Evolutionary conservation across 2,113 vertebrate species (phyloP).

Genomic region (Brienomyrus brachyistius): DNA sequence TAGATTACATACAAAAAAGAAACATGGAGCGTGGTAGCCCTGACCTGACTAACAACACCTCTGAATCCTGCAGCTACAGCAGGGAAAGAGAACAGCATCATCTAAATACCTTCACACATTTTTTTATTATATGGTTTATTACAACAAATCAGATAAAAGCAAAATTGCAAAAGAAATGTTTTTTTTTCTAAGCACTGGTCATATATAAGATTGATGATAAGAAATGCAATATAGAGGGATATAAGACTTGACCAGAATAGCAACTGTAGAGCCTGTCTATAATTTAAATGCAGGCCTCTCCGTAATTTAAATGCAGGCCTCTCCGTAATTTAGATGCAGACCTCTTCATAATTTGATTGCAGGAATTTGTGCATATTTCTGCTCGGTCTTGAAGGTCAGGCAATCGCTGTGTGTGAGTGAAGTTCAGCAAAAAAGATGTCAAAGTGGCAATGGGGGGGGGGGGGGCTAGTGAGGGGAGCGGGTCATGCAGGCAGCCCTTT

Average conservation of each 20-base stretch:
- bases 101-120: background rate
- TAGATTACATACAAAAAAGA: constrained; percentile 29
- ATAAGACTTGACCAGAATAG: background rate
- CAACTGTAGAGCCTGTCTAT: background rate
- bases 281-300: background rate
- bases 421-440: background rate
- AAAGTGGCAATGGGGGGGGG: background rate
- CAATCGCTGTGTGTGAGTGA: background rate
- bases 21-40: background rate
- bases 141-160: background rate
- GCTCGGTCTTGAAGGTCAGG: background rate
- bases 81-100: background rate
- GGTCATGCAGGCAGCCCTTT: background rate
- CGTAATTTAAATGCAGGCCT: too few relatives aligned
- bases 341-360: background rate
- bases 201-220: background rate
- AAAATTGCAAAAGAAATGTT: background rate
- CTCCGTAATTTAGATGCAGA: too few relatives aligned
- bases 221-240: background rate
- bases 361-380: background rate
- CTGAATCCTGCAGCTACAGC: constrained; percentile 4
- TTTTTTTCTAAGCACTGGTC: background rate
- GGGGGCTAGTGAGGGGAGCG: background rate
- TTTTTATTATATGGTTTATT: background rate
- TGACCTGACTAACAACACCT: background rate